phyloP scores from a whole-genome alignment of 2,888 invertebrate genomes.

The Pandemis heparana region DNA sequence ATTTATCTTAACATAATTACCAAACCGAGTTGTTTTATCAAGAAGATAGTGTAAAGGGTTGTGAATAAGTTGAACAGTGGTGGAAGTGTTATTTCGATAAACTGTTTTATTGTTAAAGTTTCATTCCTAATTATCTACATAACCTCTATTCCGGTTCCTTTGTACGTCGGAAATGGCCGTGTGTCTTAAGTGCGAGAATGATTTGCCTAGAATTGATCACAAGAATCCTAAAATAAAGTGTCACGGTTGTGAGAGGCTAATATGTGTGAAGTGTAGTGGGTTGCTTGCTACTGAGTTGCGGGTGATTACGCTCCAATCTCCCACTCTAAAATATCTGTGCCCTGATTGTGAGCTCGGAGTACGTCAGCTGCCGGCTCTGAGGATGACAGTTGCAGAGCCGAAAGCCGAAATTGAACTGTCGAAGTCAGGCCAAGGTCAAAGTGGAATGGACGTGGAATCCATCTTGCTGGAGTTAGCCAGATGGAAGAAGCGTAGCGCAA shows the following conservation, averaged over 20 bases:
- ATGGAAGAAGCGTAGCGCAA: neutral
- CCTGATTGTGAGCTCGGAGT: conserved; percentile 6
- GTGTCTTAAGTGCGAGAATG: neutral
- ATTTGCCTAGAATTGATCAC: neutral
- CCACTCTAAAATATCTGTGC: neutral
- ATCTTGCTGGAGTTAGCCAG: neutral
- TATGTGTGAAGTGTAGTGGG: conserved; percentile 12
- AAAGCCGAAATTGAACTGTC: neutral
- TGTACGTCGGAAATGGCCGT: neutral
- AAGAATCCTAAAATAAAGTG: conserved; percentile 11
- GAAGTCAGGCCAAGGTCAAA: neutral
- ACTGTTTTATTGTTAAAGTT: no score
- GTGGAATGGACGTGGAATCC: neutral
- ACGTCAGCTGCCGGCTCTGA: conserved; percentile 1
- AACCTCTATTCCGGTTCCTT: no score
- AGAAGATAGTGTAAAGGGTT: no score
- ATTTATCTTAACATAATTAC: no score
- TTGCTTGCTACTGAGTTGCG: conserved; percentile 16
- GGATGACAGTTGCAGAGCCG: neutral
- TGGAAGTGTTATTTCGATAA: no score
- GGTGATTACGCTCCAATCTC: no score
- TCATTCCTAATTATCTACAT: no score
- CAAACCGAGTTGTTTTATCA: no score
- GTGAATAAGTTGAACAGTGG: no score
- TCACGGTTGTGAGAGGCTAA: conserved; percentile 2